Percentiles rank a stretch among this genome's conserved stretches.
phyloP scores from a whole-genome alignment of 2,888 invertebrate genomes.

The Tetranychus piercei region DNA sequence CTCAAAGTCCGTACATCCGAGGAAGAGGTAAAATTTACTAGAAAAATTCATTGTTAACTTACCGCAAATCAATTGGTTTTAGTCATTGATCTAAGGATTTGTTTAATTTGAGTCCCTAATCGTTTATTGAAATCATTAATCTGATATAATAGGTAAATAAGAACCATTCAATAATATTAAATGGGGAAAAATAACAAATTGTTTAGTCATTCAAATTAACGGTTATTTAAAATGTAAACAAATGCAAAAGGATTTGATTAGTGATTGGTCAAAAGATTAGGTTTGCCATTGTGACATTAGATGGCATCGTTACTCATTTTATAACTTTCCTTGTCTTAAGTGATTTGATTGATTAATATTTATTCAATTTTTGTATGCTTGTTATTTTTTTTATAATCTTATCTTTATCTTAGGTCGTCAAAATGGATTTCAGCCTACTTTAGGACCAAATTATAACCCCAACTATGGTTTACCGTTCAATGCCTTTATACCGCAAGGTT shows the following conservation, averaged over 20 bases:
- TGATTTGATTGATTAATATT: neutral
- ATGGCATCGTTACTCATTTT: neutral
- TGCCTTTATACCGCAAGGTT: neutral
- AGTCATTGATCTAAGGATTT: too few species aligned
- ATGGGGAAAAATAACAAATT: too few species aligned
- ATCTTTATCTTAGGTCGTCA: neutral
- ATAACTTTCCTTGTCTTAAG: neutral
- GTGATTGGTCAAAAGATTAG: too few species aligned
- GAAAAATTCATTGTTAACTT: neutral
- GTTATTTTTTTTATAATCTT: neutral
- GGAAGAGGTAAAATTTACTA: neutral
- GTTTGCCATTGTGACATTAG: too few species aligned
- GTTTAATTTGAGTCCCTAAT: too few species aligned
- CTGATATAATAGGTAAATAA: too few species aligned
- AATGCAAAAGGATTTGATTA: too few species aligned
- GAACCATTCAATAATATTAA: too few species aligned
- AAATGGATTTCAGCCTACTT: neutral
- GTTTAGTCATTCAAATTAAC: too few species aligned
- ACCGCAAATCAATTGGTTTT: too few species aligned
- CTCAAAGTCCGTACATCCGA: neutral
- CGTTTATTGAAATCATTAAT: too few species aligned
- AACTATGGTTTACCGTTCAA: conserved; percentile 2
- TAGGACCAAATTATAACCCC: neutral
- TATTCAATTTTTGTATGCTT: neutral
- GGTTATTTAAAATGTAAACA: too few species aligned